phyloP scores from a whole-genome alignment of 2,888 invertebrate species.

The Teleiodes luculella region DNA sequence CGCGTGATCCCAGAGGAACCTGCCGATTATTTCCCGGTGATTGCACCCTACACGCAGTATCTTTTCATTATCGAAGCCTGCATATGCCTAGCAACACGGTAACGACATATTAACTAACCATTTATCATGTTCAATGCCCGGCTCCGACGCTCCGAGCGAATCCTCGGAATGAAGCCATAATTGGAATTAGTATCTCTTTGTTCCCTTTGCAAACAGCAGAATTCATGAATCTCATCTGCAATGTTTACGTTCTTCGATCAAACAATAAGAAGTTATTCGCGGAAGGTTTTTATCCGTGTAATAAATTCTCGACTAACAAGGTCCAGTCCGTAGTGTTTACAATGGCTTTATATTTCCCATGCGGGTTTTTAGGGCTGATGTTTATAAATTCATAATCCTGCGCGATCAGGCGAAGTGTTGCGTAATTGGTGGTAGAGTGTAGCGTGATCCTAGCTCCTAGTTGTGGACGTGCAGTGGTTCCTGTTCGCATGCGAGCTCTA shows the following conservation, averaged over 20 bases:
- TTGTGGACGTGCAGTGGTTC: conserved; percentile 45
- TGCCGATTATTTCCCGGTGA: conserved; percentile 42
- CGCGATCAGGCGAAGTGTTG: conserved; percentile 43
- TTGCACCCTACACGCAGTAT: conserved; percentile 38
- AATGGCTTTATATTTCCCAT: conserved; percentile 18
- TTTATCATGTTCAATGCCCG: conserved; percentile 18
- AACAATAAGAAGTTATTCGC: conserved; percentile 1
- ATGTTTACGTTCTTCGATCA: not conserved
- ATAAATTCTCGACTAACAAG: conserved; percentile 5
- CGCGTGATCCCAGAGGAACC: conserved; percentile 36
- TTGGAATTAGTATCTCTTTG: conserved; percentile 6
- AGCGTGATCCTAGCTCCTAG: conserved; percentile 35
- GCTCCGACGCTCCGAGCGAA: conserved; percentile 6
- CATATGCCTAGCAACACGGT: conserved; percentile 21
- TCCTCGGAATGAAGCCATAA: conserved; percentile 13
- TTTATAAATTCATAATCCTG: conserved; percentile 25
- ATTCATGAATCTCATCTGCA: conserved; percentile 6
- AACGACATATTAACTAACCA: conserved; percentile 20
- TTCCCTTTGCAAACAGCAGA: not conserved
- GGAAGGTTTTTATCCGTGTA: not conserved
- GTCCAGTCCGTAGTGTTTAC: conserved; percentile 2
- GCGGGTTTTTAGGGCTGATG: conserved; percentile 22
- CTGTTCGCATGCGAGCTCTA: conserved; percentile 62
- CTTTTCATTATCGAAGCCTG: conserved; percentile 41
- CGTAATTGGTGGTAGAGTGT: conserved; percentile 58